Evolutionary conservation across 2,888 invertebrate species (phyloP), one percentile per base, ranked within the genome.

Genomic region (Blastobasis adustella): DNA sequence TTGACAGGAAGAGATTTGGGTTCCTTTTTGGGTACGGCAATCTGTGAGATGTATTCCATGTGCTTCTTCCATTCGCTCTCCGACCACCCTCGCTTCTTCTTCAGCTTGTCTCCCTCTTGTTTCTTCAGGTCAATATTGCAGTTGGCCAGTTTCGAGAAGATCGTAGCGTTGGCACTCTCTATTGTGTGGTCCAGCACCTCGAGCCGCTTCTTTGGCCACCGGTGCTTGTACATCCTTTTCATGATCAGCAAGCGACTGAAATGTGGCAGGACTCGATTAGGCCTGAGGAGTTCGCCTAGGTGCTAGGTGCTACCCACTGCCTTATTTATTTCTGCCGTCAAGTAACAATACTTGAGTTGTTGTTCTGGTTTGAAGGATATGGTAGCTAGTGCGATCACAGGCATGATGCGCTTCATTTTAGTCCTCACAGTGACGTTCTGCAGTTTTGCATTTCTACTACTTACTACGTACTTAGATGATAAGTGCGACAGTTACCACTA

Each of bases 41-140:
- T 80, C 51, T 77, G 77, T 5, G 64, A 57, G 40, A 88, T 82
- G 42, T 87, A 81, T 7, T 87, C 86, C 83, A 83, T 84, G 52
- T 86, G 88, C 52, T 83, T 84, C 63, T 84, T 85, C 86, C 87
- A 87, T 4, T 86, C 86, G 23, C 73, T 73, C 53, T 82, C 78
- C 0, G 76, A 64, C 86, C 87, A 87, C 0, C 73, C 78, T 5
- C 63, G 66, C 57, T 76, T 84, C 65, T 79, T 84, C 59, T 74
- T 84, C 0, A 69, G 53, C 0, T 82, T 82, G 53, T 79, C 81
- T 0, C 61, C 58, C 6, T 82, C 80, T 10, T 62, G 59, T 53
- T 76, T 80, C 66, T 80, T 86, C 0, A 84, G 64, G 49, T 82
- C 82, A 4, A 87, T 49, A 1, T 69, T 66, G 51, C 79, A 79